Conservation (phyloP, 2,797 vertebrate species). For the Paramormyrops hopkinsi region DNA sequence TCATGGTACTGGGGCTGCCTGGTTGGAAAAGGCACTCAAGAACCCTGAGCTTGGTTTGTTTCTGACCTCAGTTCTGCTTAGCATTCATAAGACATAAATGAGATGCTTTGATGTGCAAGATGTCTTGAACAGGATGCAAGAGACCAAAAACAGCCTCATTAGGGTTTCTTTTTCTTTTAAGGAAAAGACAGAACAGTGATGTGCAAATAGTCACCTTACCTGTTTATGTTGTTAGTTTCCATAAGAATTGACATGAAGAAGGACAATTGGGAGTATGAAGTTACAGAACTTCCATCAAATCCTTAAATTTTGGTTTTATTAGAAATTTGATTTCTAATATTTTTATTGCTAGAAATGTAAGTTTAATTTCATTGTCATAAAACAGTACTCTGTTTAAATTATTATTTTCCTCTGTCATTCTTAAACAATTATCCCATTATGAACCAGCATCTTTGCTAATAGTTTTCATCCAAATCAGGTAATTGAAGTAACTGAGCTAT, state of each 20-base stretch:
- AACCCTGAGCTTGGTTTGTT: slow-evolving; percentile 34
- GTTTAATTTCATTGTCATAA: not conserved
- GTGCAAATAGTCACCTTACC: slow-evolving; percentile 29
- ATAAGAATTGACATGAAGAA: not conserved
- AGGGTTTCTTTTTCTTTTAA: slow-evolving; percentile 39
- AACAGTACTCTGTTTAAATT: not conserved
- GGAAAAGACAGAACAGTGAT: slow-evolving; percentile 31
- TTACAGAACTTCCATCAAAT: not conserved
- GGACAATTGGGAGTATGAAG: not conserved
- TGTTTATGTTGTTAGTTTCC: not conserved
- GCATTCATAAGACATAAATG: slow-evolving; percentile 50
- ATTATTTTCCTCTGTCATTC: not conserved
- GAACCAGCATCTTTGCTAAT: slow-evolving; percentile 8
- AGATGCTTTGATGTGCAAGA: slow-evolving; percentile 56
- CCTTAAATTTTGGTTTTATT: not conserved
- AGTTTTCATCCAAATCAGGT: slow-evolving; percentile 15
- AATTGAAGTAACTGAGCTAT: slow-evolving; percentile 8
- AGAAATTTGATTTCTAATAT: not conserved
- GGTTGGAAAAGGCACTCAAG: not conserved
- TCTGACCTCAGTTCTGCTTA: slow-evolving; percentile 45
- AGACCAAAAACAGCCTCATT: slow-evolving; percentile 37
- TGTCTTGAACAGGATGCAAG: slow-evolving; percentile 47
- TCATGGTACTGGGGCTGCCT: not conserved
- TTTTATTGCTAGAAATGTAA: not conserved
- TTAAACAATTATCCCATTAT: slow-evolving; percentile 8